phyloP scores from a whole-genome alignment of 2,797 vertebrate species.

The Amblyraja radiata region DNA sequence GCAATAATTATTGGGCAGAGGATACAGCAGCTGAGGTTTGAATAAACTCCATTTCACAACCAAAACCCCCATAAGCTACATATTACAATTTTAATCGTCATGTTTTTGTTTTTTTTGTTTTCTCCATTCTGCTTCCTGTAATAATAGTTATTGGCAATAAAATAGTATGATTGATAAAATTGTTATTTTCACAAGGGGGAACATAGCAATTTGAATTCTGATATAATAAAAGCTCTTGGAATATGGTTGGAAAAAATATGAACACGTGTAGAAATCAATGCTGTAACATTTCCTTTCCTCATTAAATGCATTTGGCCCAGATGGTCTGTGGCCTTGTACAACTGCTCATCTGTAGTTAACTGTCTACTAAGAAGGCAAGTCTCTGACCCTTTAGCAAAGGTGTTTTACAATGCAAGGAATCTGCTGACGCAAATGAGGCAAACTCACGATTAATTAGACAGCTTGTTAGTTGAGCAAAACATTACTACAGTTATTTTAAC shows the following conservation, averaged over 20 bases:
- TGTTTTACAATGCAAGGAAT: background rate
- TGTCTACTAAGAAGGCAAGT: background rate
- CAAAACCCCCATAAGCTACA: background rate
- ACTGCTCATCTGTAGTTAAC: background rate
- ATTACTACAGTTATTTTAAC: background rate
- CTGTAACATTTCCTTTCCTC: background rate
- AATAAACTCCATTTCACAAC: background rate
- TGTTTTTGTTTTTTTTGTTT: background rate
- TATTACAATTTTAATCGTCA: background rate
- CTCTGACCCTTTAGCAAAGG: background rate
- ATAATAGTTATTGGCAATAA: background rate
- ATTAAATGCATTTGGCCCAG: background rate
- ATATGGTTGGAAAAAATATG: background rate
- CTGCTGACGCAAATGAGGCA: background rate
- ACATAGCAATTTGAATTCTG: background rate
- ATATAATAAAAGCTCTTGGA: background rate
- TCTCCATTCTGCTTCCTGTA: background rate
- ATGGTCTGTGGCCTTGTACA: background rate
- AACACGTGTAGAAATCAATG: background rate
- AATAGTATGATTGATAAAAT: conserved; percentile 6
- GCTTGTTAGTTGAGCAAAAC: background rate
- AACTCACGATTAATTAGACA: background rate
- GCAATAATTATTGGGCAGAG: background rate
- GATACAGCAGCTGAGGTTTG: background rate
- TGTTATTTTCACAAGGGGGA: background rate